Evolutionary conservation across 2,113 vertebrate genomes (phyloP), one percentile per base, ranked within the genome.

Genomic region (Eonycteris spelaea): DNA sequence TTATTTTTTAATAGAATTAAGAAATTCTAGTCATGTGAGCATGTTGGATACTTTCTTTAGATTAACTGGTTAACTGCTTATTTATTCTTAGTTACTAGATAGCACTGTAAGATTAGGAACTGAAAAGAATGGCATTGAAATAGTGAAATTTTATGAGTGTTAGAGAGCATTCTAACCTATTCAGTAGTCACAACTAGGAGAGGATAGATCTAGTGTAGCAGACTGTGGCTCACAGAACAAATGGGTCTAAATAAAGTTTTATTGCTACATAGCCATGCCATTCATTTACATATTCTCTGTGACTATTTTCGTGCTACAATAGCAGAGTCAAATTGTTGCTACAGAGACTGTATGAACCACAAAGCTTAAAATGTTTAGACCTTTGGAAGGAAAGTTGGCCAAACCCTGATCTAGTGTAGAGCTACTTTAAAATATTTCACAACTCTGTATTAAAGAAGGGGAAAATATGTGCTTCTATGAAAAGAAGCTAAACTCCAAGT

Each of bases 211-310:
- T 40, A 71, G 12, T 43, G 6, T 1, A 35, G 30, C 51, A 38
- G 83, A 73, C 14, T 22, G 38, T 38, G 26, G 53, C 12, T 3
- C 4, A 4, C 33, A 43, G 63, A 14, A 35, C 79, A 90, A 87
- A 59, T n/a, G 43, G 8, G 10, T 35, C 14, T 55, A 86, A 96
- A 77, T 78, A 91, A 95, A 88, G 16, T 48, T 94, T 94, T 94
- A 91, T 55, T 91, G 53, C 24, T 88, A 90, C 12, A 55, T 3
- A 33, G 40, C 59, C 7, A 16, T 59, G 71, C 33, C n/a, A 21
- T 78, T 85, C 14, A 28, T 85, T 67, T 73, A 30, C 24, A 70
- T 40, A 22, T 2, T 75, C 2, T 74, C 75, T 48, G 21, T 33
- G 33, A 21, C 14, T 77, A 4, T 30, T 77, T 77, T 35, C 12